Evolutionary conservation across 2,113 vertebrate species (phyloP).

Genomic region (Empidonax alnorum): DNA sequence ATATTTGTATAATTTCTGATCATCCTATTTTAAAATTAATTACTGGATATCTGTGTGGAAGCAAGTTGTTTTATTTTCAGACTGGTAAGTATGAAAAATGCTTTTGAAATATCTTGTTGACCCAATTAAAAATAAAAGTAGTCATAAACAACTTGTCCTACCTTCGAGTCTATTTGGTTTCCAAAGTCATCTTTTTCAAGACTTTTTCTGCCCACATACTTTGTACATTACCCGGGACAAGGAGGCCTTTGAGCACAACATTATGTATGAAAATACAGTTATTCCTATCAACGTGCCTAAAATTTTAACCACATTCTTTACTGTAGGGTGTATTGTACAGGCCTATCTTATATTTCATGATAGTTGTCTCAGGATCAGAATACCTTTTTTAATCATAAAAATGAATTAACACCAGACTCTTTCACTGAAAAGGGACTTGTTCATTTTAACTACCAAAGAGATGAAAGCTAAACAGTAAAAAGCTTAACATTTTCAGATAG

Average conservation of each 20-base stretch:
- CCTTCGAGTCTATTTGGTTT: neutral
- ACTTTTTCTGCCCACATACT: neutral
- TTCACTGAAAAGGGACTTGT: neutral
- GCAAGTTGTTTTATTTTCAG: neutral
- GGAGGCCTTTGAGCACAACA: neutral
- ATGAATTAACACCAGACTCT: slow-evolving; percentile 3
- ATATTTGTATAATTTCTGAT: neutral
- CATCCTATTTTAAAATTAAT: neutral
- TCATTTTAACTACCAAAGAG: neutral
- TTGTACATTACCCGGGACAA: neutral
- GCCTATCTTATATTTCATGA: slow-evolving; percentile 16
- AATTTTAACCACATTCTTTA: neutral
- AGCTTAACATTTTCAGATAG: slow-evolving; percentile 12
- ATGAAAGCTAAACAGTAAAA: slow-evolving; percentile 16
- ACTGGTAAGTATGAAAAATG: neutral
- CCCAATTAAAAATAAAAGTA: neutral
- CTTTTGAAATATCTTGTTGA: neutral
- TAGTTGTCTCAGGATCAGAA: slow-evolving; percentile 13
- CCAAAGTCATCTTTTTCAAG: neutral
- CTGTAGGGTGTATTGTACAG: neutral
- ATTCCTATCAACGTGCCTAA: neutral
- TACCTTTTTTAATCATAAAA: slow-evolving; percentile 54
- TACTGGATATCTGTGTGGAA: neutral
- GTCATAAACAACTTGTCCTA: neutral
- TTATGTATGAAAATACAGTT: neutral